These are phyloP conservation scores for Acanthis flammea DNA, from an alignment of 2,797 vertebrate genomes.

Conservation along the genomic window DNA sequence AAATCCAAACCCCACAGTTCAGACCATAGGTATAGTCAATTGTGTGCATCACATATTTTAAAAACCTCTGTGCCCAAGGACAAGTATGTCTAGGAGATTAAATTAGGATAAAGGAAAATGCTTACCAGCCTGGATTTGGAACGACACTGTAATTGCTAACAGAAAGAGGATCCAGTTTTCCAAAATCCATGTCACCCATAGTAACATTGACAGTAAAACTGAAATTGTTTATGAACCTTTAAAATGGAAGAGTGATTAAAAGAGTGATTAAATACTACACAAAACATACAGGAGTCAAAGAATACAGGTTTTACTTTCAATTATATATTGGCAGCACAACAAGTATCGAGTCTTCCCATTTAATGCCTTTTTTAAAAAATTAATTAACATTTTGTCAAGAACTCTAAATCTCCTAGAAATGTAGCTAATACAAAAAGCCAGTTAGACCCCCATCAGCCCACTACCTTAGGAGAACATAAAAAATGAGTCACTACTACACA, in stretches of 20 bases:
- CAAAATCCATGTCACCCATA: background rate
- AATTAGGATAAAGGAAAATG: background rate
- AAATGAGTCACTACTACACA: background rate
- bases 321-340: background rate
- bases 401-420: background rate
- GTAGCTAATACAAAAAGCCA: background rate
- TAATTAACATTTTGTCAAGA: background rate
- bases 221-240: slow-evolving; percentile 86
- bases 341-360: background rate
- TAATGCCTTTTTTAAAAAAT: background rate
- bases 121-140: slow-evolving; percentile 77
- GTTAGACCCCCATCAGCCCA: background rate
- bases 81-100: background rate
- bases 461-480: background rate
- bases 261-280: background rate
- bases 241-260: slow-evolving; percentile 7
- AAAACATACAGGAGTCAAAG: background rate
- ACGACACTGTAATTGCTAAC: slow-evolving; percentile 74
- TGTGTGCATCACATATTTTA: background rate
- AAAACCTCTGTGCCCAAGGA: background rate
- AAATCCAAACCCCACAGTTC: background rate
- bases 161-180: background rate
- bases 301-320: background rate
- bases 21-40: background rate
- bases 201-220: slow-evolving; percentile 59